A percentile compares a stretch with the other conserved stretches of the same genome.
Evolutionary conservation across 2,113 vertebrate genomes (phyloP).

Genomic region (Phalacrocorax pelagicus): DNA sequence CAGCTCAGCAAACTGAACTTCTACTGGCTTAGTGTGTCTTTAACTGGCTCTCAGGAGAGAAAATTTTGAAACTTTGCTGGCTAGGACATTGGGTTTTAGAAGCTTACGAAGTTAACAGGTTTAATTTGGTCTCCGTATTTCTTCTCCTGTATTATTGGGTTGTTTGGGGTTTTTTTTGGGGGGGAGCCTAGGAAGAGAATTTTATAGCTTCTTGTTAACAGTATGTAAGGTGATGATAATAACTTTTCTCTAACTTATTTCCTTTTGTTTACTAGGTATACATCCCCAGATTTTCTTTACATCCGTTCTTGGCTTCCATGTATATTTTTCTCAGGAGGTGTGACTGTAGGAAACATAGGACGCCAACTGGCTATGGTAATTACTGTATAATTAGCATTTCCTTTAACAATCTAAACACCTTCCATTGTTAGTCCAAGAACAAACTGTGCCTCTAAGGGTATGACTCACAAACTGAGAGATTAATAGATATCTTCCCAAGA

Average conservation of each 20-base stretch:
- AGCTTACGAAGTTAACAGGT: not conserved
- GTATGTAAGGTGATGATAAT: not conserved
- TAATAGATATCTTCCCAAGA: not conserved
- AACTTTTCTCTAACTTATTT: not conserved
- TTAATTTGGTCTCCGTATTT: not conserved
- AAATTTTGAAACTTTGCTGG: not conserved
- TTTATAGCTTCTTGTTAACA: not conserved
- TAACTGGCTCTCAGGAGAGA: not conserved
- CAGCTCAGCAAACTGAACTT: not conserved
- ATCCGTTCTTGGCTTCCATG: constrained; percentile 98
- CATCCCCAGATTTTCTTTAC: constrained; percentile 94
- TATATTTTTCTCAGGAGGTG: constrained; percentile 98
- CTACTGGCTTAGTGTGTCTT: not conserved
- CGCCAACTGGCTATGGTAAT: constrained; percentile 95
- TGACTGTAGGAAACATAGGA: constrained; percentile 97
- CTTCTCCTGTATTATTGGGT: not conserved
- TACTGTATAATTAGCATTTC: constrained; percentile 27
- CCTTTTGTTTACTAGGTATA: constrained; percentile 81
- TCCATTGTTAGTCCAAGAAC: not conserved
- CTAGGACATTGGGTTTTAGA: not conserved
- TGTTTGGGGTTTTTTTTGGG: too few relatives aligned
- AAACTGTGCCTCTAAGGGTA: constrained; percentile 46
- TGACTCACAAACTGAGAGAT: constrained; percentile 19
- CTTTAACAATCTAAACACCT: not conserved
- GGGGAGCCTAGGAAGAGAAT: not conserved